Conservation (phyloP, 2,113 vertebrate species). For the Catharus fuscescens region DNA sequence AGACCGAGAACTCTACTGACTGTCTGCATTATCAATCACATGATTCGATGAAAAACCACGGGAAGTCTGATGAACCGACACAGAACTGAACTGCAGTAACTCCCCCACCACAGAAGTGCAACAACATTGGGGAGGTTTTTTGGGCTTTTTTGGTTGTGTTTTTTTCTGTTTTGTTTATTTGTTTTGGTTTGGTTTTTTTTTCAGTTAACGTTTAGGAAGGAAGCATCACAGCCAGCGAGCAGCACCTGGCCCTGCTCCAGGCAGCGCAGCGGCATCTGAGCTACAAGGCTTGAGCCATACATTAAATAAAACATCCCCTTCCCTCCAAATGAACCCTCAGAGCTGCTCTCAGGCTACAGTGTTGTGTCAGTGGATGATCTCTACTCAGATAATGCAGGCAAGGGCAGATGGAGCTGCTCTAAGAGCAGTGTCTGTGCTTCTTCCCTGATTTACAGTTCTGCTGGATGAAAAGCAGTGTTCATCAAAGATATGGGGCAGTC, state of each 20-base stretch:
- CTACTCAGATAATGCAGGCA: not conserved
- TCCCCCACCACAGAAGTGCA: conserved; percentile 51
- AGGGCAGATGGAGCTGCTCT: not conserved
- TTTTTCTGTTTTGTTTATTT: not conserved
- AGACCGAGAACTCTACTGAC: conserved; percentile 60
- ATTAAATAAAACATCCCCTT: not conserved
- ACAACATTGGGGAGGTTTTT: not conserved
- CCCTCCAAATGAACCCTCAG: not conserved
- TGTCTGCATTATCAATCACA: conserved; percentile 63
- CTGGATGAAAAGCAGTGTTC: not conserved
- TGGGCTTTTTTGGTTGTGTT: not conserved
- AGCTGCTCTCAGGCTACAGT: not conserved
- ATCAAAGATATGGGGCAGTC: not conserved
- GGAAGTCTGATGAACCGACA: conserved; percentile 74
- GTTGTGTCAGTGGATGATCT: not conserved
- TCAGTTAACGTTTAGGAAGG: conserved; percentile 39
- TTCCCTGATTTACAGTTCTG: not conserved
- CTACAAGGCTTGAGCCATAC: not conserved
- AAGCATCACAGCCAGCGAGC: conserved; percentile 14
- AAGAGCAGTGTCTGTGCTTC: not conserved
- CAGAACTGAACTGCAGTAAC: conserved; percentile 49
- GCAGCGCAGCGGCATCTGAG: not conserved
- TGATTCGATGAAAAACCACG: conserved; percentile 75
- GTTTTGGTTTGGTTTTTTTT: not conserved
- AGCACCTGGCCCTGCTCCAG: conserved; percentile 31